These are phyloP conservation scores for Drosophila orosa DNA, from an alignment of 1,140 invertebrate species.

Conservation along the genomic window DNA sequence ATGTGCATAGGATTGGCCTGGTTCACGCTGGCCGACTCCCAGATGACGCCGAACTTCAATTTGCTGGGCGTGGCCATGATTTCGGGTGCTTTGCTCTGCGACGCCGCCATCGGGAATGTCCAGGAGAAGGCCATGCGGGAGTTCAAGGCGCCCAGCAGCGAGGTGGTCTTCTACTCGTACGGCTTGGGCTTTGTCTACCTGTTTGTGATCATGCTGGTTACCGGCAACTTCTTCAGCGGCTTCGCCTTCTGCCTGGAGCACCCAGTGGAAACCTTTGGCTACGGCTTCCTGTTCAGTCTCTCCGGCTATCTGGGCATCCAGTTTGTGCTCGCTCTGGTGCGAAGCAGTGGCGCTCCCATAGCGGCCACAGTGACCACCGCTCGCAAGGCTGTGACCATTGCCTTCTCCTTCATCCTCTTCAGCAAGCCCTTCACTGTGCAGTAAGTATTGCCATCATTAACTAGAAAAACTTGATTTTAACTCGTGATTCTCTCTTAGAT, in stretches of 20 bases:
- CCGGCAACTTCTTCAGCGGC: constrained; percentile 91
- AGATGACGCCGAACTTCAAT: constrained; percentile 95
- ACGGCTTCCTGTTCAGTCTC: constrained; percentile 93
- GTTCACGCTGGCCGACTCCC: constrained; percentile 96
- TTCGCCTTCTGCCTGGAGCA: constrained; percentile 91
- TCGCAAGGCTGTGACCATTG: constrained; percentile 95
- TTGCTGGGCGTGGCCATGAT: constrained; percentile 93
- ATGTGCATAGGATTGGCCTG: constrained; percentile 97
- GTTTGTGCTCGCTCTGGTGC: constrained; percentile 94
- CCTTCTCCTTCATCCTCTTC: constrained; percentile 96
- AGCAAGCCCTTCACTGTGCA: constrained; percentile 97
- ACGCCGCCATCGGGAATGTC: constrained; percentile 97
- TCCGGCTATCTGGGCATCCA: constrained; percentile 97
- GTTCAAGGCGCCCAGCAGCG: constrained; percentile 92
- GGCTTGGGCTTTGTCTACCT: constrained; percentile 94
- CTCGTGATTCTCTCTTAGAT: constrained; percentile 86
- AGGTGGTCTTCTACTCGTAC: constrained; percentile 97
- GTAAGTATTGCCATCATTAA: constrained; percentile 86
- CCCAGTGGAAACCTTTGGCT: constrained; percentile 92
- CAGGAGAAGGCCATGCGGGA: constrained; percentile 97
- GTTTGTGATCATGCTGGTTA: constrained; percentile 89
- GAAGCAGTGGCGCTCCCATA: constrained; percentile 93
- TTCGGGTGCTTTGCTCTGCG: constrained; percentile 93
- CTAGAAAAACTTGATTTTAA: accelerated
- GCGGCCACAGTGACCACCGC: constrained; percentile 95